Evolutionary conservation across 2,888 invertebrate genomes (phyloP).

Genomic region (Drosophila nr. fundita): DNA sequence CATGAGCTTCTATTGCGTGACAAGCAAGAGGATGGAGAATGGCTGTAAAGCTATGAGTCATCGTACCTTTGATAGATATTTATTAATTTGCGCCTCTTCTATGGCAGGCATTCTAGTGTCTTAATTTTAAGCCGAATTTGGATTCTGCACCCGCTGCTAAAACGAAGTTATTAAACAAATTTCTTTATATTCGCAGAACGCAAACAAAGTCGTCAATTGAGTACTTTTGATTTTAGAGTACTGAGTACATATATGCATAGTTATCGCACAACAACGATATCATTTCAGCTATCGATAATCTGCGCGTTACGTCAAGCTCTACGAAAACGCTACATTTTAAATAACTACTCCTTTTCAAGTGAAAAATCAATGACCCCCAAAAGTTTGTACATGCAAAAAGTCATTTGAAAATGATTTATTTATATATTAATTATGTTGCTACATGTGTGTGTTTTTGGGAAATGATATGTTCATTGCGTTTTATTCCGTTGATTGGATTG

Average conservation of each 20-base stretch:
- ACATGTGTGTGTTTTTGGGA: conserved; percentile 32
- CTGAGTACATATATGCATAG: conserved; percentile 32
- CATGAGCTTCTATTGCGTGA: conserved; percentile 28
- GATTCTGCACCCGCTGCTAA: conserved; percentile 13
- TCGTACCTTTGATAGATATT: conserved; percentile 86
- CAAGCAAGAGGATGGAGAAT: conserved; percentile 17
- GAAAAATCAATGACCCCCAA: not conserved
- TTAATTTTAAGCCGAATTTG: conserved; percentile 21
- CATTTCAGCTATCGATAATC: conserved; percentile 25
- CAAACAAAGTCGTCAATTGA: conserved; percentile 58
- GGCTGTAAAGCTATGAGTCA: conserved; percentile 56
- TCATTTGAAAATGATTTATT: conserved; percentile 44
- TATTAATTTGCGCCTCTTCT: conserved; percentile 86
- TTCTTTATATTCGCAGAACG: conserved; percentile 34
- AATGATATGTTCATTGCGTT: conserved; percentile 51
- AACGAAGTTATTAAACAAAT: conserved; percentile 11
- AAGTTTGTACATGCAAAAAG: conserved; percentile 7
- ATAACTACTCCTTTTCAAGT: not conserved
- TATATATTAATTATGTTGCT: conserved; percentile 35
- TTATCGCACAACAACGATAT: conserved; percentile 28
- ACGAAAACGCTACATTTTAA: conserved; percentile 9
- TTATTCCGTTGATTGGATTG: conserved; percentile 21
- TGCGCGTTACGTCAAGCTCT: not conserved
- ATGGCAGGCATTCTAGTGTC: conserved; percentile 69
- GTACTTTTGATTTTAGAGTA: conserved; percentile 35